Percentiles rank a stretch among this genome's conserved stretches.
phyloP scores from a whole-genome alignment of 35 echinoderm and acorn worm species.

The Diadema setosum region DNA sequence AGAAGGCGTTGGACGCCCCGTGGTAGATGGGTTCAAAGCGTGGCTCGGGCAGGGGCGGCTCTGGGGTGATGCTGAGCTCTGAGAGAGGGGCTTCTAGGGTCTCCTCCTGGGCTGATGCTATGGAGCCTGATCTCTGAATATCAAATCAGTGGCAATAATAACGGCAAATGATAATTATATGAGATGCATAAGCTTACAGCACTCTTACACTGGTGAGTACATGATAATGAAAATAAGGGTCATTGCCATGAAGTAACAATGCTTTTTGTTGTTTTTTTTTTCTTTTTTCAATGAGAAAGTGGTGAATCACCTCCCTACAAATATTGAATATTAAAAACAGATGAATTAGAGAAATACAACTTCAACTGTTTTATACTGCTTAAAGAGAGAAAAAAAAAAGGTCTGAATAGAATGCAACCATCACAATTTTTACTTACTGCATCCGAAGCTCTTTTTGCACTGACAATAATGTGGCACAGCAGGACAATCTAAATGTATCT shows the following conservation, averaged over 20 bases:
- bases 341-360: too few relatives aligned
- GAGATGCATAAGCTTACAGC: too few relatives aligned
- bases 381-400: neutral
- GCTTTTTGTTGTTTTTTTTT: too few relatives aligned
- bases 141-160: too few relatives aligned
- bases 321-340: too few relatives aligned
- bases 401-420: neutral
- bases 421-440: neutral
- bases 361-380: neutral
- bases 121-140: conserved; percentile 40
- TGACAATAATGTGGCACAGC: too few relatives aligned
- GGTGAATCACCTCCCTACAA: too few relatives aligned
- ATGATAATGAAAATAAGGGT: too few relatives aligned
- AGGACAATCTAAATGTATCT: neutral
- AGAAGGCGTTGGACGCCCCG: conserved; percentile 81
- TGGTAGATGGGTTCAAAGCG: conserved; percentile 78
- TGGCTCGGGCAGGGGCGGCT: conserved; percentile 5
- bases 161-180: too few relatives aligned
- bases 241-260: too few relatives aligned
- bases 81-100: neutral
- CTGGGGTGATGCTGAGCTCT: conserved; percentile 43
- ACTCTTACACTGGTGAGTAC: too few relatives aligned
- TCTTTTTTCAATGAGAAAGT: too few relatives aligned
- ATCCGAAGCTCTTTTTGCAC: neutral
- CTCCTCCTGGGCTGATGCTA: neutral